Evolutionary conservation across 2,113 vertebrate genomes (phyloP).

Genomic region (Ochotona curzoniae): DNA sequence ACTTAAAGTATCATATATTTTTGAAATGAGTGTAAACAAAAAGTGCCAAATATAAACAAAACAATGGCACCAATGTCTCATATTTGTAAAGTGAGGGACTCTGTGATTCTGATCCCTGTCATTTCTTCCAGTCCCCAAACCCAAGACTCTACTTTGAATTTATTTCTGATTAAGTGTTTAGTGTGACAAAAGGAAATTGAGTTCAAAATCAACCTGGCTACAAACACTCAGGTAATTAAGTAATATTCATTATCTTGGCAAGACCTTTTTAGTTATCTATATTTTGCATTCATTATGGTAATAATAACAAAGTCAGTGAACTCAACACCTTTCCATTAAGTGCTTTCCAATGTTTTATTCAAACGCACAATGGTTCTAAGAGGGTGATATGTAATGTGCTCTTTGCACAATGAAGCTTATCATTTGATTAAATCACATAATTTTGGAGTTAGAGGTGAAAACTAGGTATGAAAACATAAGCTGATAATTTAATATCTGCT

Average conservation of each 20-base stretch:
- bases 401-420: background rate
- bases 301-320: slow-evolving; percentile 72
- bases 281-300: slow-evolving; percentile 75
- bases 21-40: too few species aligned
- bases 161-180: slow-evolving; percentile 44
- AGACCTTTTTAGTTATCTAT: slow-evolving; percentile 64
- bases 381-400: slow-evolving; percentile 19
- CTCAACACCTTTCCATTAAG: slow-evolving; percentile 64
- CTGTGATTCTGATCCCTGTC: background rate
- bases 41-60: background rate
- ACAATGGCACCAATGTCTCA: background rate
- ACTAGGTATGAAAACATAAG: background rate
- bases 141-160: slow-evolving; percentile 1
- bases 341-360: slow-evolving; percentile 70
- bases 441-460: slow-evolving; percentile 65
- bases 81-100: background rate
- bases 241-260: slow-evolving; percentile 70
- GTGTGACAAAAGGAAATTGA: slow-evolving; percentile 53
- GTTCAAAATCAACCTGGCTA: slow-evolving; percentile 66
- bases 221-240: slow-evolving; percentile 62
- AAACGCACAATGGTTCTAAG: slow-evolving; percentile 42
- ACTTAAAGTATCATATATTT: too few species aligned
- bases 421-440: slow-evolving; percentile 36
- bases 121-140: slow-evolving; percentile 22
- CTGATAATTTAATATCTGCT: slow-evolving; percentile 23